Base-by-base conservation (phyloP, 2,888 invertebrate species). In the Octodonta nipae region DNA sequence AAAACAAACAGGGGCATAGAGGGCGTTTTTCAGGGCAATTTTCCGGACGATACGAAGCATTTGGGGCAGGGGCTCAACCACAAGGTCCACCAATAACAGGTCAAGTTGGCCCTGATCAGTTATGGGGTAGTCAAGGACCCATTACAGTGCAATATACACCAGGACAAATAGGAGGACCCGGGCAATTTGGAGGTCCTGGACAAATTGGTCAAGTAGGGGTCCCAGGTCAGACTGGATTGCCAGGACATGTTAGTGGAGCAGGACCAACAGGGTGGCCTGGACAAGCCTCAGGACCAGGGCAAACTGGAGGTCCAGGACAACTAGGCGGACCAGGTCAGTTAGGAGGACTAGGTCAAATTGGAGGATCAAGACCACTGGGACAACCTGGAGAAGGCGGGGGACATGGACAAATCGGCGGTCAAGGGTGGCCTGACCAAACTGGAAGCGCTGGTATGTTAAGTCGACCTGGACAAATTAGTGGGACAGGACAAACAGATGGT, bases 1-100 rank as follows among this genome's bases (percentile, higher is more conserved):
- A 43, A 31, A 40, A 36, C 20, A 35, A 46, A 13, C 27, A 28
- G 17, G 44, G 45, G 11, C 43, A 45, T 10, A 35, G 43, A 14
- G 54, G 52, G 2, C 36, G 41, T 35, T 53, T 54, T 42, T 44
- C 45, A 13, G 54, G 54, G 5, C 37, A 41, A 11, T 53, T 53
- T 43, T 37, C 49, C 4, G 54, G 52, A 5, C 43, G 45, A 33
- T 52, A 49, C 34, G 43, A 43, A 40, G 30, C 40, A n/a, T 28
- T 22, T 22, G 38, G 36, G 13, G 14, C 31, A 26, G 16, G 13
- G 13, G 30, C 33, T 14, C 30, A 30, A 13, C 35, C 31, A 15
- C 26, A 16, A 14, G 28, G 37, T 12, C 30, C 34, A 13, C 35
- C 31, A 15, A 17, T 14, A 13, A 13, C 28, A 7, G 35, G 36